These are phyloP conservation scores for Cryptophagus acutangulus DNA, from an alignment of 2,888 invertebrate species.

Conservation along the genomic window DNA sequence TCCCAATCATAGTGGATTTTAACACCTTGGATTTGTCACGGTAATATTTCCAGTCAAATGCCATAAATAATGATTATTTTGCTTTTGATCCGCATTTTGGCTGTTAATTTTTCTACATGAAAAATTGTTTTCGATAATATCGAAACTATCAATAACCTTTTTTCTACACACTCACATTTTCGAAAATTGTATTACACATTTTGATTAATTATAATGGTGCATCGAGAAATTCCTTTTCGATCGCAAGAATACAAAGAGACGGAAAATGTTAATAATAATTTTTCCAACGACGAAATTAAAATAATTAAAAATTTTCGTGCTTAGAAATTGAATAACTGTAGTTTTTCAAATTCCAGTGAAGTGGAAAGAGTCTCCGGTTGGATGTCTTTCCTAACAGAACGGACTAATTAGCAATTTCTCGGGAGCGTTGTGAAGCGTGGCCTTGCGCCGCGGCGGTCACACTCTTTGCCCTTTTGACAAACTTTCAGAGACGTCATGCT, in stretches of 20 bases:
- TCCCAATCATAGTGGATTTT: conserved; percentile 15
- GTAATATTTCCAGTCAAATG: conserved; percentile 19
- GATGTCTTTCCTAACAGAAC: conserved; percentile 9
- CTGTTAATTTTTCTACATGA: conserved; percentile 36
- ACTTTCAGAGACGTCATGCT: conserved; percentile 4
- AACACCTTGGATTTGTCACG: conserved; percentile 33
- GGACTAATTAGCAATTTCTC: conserved; percentile 11
- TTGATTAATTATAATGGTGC: too few species aligned
- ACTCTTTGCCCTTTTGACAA: conserved; percentile 9
- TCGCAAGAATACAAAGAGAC: too few species aligned
- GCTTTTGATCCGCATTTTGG: conserved; percentile 19
- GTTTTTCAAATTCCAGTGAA: conserved; percentile 7
- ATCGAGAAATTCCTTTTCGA: too few species aligned
- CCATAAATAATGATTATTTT: conserved; percentile 30
- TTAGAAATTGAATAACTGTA: too few species aligned
- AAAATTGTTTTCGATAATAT: conserved; percentile 34
- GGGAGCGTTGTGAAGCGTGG: conserved; percentile 10
- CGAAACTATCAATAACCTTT: conserved; percentile 29
- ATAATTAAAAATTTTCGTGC: too few species aligned
- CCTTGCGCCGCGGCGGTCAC: conserved; percentile 9
- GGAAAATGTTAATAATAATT: too few species aligned
- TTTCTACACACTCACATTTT: background rate
- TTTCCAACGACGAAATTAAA: too few species aligned
- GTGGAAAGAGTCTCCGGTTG: conserved; percentile 9
- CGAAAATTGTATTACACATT: too few species aligned